Conservation (phyloP, 2,888 invertebrate genomes). For the Subacronicta megacephala region DNA sequence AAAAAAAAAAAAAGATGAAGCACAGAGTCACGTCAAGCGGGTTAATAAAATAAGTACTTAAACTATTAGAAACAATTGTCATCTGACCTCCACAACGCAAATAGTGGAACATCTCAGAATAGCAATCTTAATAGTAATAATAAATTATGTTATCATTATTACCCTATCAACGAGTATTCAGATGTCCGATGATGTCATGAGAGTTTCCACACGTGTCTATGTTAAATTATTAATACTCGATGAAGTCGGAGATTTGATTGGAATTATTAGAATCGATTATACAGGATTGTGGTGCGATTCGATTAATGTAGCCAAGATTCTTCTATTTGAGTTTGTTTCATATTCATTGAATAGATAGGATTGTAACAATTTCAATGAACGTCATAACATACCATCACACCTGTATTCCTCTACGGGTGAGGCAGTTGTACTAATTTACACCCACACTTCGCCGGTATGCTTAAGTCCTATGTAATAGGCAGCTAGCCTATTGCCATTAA, state of each 20-base stretch:
- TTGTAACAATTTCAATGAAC: too few relatives aligned
- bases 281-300: conserved; percentile 29
- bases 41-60: too few relatives aligned
- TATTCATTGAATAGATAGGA: too few relatives aligned
- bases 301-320: conserved; percentile 13
- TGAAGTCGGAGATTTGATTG: conserved; percentile 15
- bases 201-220: conserved; percentile 34
- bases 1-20: too few relatives aligned
- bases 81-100: neutral
- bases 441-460: too few relatives aligned
- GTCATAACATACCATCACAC: too few relatives aligned
- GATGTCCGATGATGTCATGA: conserved; percentile 40
- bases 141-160: conserved; percentile 22
- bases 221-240: conserved; percentile 13
- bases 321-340: conserved; percentile 11
- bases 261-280: conserved; percentile 26
- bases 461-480: too few relatives aligned
- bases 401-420: too few relatives aligned
- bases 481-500: too few relatives aligned
- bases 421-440: too few relatives aligned
- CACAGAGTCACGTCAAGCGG: too few relatives aligned
- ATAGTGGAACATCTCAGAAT: neutral
- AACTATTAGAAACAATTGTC: neutral
- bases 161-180: conserved; percentile 22
- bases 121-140: conserved; percentile 5